phyloP scores from a whole-genome alignment of 2,888 invertebrate genomes.

The Homarus gammarus region DNA sequence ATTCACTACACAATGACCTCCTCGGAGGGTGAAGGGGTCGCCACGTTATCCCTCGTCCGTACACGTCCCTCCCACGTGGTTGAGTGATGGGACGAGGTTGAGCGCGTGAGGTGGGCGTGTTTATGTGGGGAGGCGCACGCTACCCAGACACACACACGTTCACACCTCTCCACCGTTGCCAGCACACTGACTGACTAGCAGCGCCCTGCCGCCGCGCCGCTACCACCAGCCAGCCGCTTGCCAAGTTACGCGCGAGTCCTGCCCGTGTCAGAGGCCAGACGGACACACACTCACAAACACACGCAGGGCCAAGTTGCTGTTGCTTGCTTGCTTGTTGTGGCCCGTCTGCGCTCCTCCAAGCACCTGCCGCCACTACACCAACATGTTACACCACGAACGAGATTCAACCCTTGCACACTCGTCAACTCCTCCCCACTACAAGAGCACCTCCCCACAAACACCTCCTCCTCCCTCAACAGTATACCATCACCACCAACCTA shows the following conservation, averaged over 20 bases:
- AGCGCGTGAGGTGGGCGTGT: slow-evolving; percentile 2
- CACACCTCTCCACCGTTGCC: slow-evolving; percentile 15
- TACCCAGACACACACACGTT: slow-evolving; percentile 2
- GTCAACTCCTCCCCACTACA: too few relatives aligned
- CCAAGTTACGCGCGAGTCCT: slow-evolving; percentile 32
- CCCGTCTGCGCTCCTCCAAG: too few relatives aligned
- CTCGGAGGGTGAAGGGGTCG: too few relatives aligned
- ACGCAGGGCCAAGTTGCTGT: neutral
- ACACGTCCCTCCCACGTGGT: too few relatives aligned
- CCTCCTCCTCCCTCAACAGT: too few relatives aligned
- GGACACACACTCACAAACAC: slow-evolving; percentile 20
- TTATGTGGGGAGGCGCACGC: slow-evolving; percentile 8
- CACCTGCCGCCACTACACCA: neutral
- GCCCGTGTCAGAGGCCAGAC: slow-evolving; percentile 18
- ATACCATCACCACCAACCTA: too few relatives aligned
- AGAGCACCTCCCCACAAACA: too few relatives aligned
- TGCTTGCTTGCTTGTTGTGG: too few relatives aligned
- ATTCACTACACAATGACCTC: neutral
- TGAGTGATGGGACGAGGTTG: neutral
- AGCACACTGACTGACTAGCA: slow-evolving; percentile 19
- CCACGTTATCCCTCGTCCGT: neutral
- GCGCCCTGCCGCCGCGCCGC: slow-evolving; percentile 8
- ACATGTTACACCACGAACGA: neutral
- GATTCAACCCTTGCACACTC: neutral
- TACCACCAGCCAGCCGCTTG: slow-evolving; percentile 5